Base-by-base conservation (phyloP, 2,888 invertebrate genomes). In the Limnephilus lunatus region DNA sequence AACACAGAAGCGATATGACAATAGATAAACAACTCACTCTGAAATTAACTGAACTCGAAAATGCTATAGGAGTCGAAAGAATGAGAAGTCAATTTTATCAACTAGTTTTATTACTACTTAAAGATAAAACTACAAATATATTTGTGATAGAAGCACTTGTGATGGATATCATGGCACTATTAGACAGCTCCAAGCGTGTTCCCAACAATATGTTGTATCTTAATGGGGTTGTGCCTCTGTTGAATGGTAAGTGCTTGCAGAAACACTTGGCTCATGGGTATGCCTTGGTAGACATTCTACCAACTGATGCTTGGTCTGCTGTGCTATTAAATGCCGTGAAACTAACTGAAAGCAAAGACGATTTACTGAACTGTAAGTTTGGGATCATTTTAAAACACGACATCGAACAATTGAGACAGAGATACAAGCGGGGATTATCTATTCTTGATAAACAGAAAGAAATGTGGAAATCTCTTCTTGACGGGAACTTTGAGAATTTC, bases 201-300 rank as follows among this genome's bases (percentile, higher is more conserved):
- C 83, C 83, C 14, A 30, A 83, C 83, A 83, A 83, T 83, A 5
- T 15, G 31, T 35, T 31, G 31, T 83, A 32, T 83, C 83, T 83
- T 3, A 35, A 86, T 48, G 86, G 30, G 15, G 44, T n/a, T 30
- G 31, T 48, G 7, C 86, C 86, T 44, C 44, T 86, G 44, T 44
- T 86, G 48, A 86, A 15, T 15, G 86, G 86, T 7, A 86, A n/a
- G 48, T 86, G 86, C 86, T 30, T 86, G 44, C 44, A 12, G 11
- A 44, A 44, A 11, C 44, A 44, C 12, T 44, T 44, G 44, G 44
- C 44, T 44, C 44, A 44, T 14, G 12, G 1, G 0, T 44, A 12
- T 3, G 44, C 44, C 44, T 44, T 44, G 12, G 44, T 44, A 14
- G 44, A 44, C 14, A 12, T 44, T 44, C 14, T 44, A 14, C 44